These are phyloP conservation scores for Nyctibius grandis DNA, from an alignment of 2,797 vertebrate species.

Conservation along the genomic window DNA sequence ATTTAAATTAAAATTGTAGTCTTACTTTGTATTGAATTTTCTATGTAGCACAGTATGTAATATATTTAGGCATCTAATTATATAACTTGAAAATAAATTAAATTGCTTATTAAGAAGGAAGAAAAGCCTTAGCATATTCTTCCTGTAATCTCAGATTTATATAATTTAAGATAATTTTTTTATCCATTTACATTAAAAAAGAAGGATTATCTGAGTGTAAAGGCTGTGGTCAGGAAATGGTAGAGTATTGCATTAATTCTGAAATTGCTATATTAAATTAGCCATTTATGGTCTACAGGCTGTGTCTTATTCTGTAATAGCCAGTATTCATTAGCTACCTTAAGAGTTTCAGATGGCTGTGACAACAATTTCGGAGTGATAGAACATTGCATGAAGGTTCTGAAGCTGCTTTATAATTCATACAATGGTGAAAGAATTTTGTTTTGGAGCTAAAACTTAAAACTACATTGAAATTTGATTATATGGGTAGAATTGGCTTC, in stretches of 20 bases:
- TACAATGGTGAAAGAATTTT: background rate
- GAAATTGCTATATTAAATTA: background rate
- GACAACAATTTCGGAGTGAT: background rate
- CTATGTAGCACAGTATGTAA: background rate
- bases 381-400: background rate
- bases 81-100: background rate
- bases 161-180: background rate
- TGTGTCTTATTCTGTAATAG: background rate
- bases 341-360: background rate
- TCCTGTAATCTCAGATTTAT: background rate
- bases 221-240: background rate
- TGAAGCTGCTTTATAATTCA: background rate
- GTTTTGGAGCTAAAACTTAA: background rate
- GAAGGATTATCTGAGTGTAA: background rate
- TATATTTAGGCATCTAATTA: background rate
- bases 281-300: background rate
- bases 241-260: background rate
- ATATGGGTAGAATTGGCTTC: background rate
- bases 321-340: background rate
- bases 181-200: background rate
- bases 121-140: background rate
- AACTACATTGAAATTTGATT: background rate
- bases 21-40: background rate
- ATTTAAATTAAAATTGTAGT: background rate
- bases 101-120: background rate